Evolutionary conservation across 1,140 invertebrate genomes (phyloP), one percentile per base, ranked within the genome.

Genomic region (Ceratina japonica): DNA sequence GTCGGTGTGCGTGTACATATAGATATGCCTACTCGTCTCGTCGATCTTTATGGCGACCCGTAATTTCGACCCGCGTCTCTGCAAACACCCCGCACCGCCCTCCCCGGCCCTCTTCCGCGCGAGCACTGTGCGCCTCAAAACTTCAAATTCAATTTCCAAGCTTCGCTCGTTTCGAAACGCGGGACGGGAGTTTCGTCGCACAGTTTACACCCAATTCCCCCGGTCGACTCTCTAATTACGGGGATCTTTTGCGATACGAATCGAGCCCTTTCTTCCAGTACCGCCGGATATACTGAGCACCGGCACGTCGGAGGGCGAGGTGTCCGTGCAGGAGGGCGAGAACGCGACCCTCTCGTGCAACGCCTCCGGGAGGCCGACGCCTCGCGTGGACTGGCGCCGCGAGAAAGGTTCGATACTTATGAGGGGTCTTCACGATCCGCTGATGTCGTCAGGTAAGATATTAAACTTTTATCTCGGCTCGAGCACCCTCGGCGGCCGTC

Each of bases 341-440:
- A 96, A 96, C 88, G 94, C 95, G 7, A 96, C 94, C 4, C 90
- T 96, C 68, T 89, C 92, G 52, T 96, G 96, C 88, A 93, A 93
- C 71, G 95, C 95, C 4, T 93, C 92, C 20, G 95, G 95, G 13
- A 92, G 94, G 80, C 94, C 94, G 24, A 80, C 88, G 58, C 94
- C 94, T 1, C 91, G 92, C 69, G 93, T 95, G 64, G 83, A 92
- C 62, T 95, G 94, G 94, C 89, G 92, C 75, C 89, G 92, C 20
- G 94, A 94, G 80, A 91, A 91, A 85, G 89, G 86, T 84, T 76
- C 44, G 77, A 90, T 91, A 79, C 82, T 89, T 70, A 86, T 87
- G 72, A 89, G 90, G 70, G 87, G 86, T 75, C 69, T 74, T 75
- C 86, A 88, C 78, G 90, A 91, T 69, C 80, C 88, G 72, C 81